phyloP scores from a whole-genome alignment of 2,888 invertebrate genomes.

The Agrochola lota region DNA sequence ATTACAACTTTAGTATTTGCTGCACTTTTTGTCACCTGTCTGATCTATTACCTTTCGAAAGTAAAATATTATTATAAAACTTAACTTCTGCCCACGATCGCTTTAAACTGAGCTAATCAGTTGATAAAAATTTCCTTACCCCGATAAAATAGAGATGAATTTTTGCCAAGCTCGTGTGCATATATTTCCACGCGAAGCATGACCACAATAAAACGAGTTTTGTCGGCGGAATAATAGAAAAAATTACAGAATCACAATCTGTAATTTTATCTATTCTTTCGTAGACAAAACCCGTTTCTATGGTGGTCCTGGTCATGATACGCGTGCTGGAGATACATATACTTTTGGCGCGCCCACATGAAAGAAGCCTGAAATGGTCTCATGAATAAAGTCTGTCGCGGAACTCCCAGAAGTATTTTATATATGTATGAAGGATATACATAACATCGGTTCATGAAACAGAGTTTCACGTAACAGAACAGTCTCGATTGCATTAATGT shows the following conservation, averaged over 20 bases:
- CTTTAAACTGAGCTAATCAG: not conserved
- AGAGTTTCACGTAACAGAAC: slow-evolving; percentile 42
- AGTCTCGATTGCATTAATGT: slow-evolving; percentile 49
- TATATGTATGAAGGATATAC: not conserved
- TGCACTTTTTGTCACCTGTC: not conserved
- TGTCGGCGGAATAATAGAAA: no score
- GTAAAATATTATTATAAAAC: not conserved
- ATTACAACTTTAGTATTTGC: not conserved
- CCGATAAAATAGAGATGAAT: no score
- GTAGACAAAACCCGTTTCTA: no score
- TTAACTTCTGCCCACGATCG: not conserved
- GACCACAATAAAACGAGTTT: no score
- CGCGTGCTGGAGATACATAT: no score
- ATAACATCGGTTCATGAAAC: slow-evolving; percentile 28
- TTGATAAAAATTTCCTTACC: not conserved
- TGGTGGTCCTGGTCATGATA: no score
- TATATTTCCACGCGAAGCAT: no score
- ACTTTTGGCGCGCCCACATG: not conserved
- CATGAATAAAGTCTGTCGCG: not conserved
- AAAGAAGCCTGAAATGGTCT: not conserved
- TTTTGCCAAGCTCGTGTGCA: no score
- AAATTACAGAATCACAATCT: no score
- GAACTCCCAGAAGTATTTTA: not conserved
- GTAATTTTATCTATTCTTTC: no score
- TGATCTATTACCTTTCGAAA: slow-evolving; percentile 26